Evolutionary conservation across 2,888 invertebrate species (phyloP), one percentile per base, ranked within the genome.

Genomic region (Aleiodes leptofemur): DNA sequence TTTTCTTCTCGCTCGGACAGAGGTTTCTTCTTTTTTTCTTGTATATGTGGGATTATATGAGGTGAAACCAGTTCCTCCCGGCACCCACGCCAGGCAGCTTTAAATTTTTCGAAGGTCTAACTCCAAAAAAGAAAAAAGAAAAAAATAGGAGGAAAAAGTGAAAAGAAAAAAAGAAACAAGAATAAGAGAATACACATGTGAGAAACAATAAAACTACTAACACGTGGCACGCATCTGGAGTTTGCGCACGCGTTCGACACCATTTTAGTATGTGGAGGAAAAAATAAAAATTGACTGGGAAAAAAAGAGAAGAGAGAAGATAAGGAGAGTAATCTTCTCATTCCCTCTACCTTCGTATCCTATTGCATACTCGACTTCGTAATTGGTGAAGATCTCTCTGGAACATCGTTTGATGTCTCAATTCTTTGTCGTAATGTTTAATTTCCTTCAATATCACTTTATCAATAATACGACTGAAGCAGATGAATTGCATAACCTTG

Each of bases 91-190:
- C 69, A 72, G 74, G 71, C 74, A 61, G 75, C 73, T 56, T 34
- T 34, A 43, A 79, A 83, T 81, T 81, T 82, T 84, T 80, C 77
- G 78, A 80, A 80, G 81, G 81, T 78, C 80, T 76, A 34, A 71
- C 66, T 57, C 38, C 56, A 70, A 75, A 57, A 72, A 51, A 57
- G 23, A 23, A 23, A 23, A 23, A 23, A 23, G 2, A 23, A 23
- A 1, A n/a, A n/a, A n/a, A n/a, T n/a, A n/a, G 23, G 31, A 29
- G 50, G 4, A 59, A 53, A 50, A 66, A 48, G 70, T 8, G 68
- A 53, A 71, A 73, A 69, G 61, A 38, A 73, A 74, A 38, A 74
- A 69, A 74, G 38, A 53, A 66, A 78, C 64, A 57, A 74, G 16
- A 64, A 66, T 61, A 79, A 73, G n/a, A 59, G 66, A 59, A 61